Base-by-base conservation (phyloP, 2,888 invertebrate species). In the Drosophila cracens region DNA sequence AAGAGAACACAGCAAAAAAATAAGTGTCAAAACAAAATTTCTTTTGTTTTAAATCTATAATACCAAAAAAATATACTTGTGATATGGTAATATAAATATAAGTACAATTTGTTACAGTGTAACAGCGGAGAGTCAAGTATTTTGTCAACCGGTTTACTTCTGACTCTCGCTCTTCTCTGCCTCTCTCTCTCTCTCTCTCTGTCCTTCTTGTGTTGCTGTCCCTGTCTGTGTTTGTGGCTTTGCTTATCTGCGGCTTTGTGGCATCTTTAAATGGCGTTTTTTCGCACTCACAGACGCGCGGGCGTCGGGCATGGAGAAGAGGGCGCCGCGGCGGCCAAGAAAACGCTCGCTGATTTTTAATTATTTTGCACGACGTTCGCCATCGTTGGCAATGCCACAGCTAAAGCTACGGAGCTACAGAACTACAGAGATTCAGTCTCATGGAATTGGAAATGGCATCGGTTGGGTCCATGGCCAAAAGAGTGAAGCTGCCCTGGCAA, bases 251-350 rank as follows among this genome's bases (percentile, higher is more conserved):
- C 87, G 84, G 87, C 87, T 87, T 87, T 88, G 85, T 83, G 85
- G 87, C 84, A 87, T 87, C 87, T 90, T 86, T 90, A 89, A 90
- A 89, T 90, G 89, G 89, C 81, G 82, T 85, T 86, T 89, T 89
- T 90, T 89, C 90, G 89, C 90, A 89, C 89, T 87, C 87, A 70
- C 71, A 74, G 71, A 74, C 72, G 70, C 60, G 77, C 70, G 83
- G 73, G 83, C 69, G 83, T 79, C 76, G 79, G 67, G 59, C 27
- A 49, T 43, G 36, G 46, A 21, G 31, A 18, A 25, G 21, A 48
- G 36, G 31, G 59, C 33, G 38, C 29, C 27, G 46, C 43, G 46
- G 43, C 31, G 27, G 18, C 53, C 49, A 40, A 52, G 70, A 80
- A 76, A 80, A 88, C 87, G 89, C 76, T 79, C 33, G 65, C 78